Conservation (phyloP, 2,113 vertebrate species). For the Macrotis lagotis region DNA sequence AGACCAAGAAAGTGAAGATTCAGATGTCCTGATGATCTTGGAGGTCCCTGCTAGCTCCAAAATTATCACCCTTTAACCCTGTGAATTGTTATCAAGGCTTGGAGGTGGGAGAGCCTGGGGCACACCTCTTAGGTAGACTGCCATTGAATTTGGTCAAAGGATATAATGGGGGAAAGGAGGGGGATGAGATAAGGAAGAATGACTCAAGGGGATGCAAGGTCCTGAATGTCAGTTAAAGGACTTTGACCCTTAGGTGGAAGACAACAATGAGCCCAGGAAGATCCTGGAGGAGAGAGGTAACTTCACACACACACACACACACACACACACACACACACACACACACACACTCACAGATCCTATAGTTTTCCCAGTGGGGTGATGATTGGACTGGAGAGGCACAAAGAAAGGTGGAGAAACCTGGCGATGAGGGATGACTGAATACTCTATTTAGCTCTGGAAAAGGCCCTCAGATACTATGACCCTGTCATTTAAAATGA, state of each 20-base stretch:
- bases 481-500: not conserved
- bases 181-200: no score
- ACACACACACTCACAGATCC: no score
- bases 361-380: not conserved
- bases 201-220: no score
- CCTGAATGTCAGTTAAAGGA: no score
- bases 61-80: not conserved
- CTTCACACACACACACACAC: not conserved
- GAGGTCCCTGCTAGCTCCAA: not conserved
- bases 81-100: not conserved
- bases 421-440: not conserved
- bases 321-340: no score
- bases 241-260: no score
- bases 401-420: not conserved
- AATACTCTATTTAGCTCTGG: not conserved
- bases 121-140: not conserved
- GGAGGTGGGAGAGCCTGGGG: not conserved
- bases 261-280: no score
- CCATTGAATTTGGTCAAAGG: not conserved
- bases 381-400: not conserved
- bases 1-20: not conserved
- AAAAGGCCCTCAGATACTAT: not conserved
- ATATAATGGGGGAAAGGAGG: not conserved
- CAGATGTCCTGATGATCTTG: not conserved
- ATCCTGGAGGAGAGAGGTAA: not conserved